These are phyloP conservation scores for Tetranychus urticae DNA, from an alignment of 1,140 invertebrate genomes.

Conservation along the genomic window DNA sequence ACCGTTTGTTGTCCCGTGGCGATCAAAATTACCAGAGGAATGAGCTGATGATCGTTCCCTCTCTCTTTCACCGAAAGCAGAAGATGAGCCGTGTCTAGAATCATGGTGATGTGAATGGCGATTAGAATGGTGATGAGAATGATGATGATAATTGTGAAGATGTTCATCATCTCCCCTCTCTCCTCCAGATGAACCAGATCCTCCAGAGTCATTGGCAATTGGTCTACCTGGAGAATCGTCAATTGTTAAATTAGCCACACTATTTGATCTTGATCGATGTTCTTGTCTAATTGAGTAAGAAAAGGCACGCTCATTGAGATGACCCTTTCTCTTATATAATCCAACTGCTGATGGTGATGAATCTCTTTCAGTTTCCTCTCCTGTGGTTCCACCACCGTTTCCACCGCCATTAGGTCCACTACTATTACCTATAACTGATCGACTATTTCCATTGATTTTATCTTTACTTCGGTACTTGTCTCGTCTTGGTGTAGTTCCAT, in stretches of 20 bases:
- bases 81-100: not conserved
- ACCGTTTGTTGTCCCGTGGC: not conserved
- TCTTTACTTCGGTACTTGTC: not conserved
- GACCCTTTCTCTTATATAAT: slow-evolving; percentile 66
- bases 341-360: slow-evolving; percentile 54
- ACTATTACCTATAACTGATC: not conserved
- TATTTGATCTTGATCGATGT: slow-evolving; percentile 64
- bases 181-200: not conserved
- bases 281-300: slow-evolving; percentile 80
- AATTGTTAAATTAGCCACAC: slow-evolving; percentile 43
- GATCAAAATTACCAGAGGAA: not conserved
- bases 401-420: not conserved
- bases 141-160: not conserved
- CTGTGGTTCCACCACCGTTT: not conserved
- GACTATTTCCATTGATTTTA: not conserved
- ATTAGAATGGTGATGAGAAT: not conserved
- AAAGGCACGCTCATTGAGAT: slow-evolving; percentile 74
- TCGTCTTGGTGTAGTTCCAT: not conserved
- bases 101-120: not conserved
- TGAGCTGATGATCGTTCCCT: not conserved
- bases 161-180: not conserved
- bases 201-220: not conserved
- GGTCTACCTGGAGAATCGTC: slow-evolving; percentile 4
- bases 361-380: slow-evolving; percentile 21
- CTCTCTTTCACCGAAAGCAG: not conserved